Evolutionary conservation across 2,888 invertebrate genomes (phyloP).

Genomic region (Ellobium chinense): DNA sequence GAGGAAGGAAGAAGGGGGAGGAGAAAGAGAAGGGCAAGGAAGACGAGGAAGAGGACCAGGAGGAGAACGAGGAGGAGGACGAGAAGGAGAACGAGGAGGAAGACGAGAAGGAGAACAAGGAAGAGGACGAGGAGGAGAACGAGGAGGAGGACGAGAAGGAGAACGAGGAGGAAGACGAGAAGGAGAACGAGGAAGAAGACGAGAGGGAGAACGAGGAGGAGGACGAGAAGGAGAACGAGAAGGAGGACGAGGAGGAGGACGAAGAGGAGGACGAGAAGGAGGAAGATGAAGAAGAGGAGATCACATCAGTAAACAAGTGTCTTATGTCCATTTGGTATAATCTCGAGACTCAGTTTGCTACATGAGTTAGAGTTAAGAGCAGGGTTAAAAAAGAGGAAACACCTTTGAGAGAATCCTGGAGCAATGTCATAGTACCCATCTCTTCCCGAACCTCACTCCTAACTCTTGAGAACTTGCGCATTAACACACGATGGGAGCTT

Average conservation of each 20-base stretch:
- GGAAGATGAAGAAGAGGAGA: background rate
- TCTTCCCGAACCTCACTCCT: too few relatives aligned
- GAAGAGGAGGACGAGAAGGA: background rate
- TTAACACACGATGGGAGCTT: too few relatives aligned
- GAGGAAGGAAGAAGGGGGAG: background rate
- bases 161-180: background rate
- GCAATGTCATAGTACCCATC: too few relatives aligned
- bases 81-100: background rate
- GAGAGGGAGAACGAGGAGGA: background rate
- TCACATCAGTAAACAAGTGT: too few relatives aligned
- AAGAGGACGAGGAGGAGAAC: background rate
- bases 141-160: background rate
- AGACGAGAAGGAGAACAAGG: background rate
- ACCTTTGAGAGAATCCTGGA: too few relatives aligned
- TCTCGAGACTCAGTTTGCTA: too few relatives aligned
- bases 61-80: background rate
- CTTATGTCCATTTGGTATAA: too few relatives aligned
- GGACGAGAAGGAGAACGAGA: background rate
- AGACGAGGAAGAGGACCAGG: background rate
- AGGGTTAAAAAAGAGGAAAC: too few relatives aligned
- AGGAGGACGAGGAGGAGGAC: background rate
- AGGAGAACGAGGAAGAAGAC: background rate
- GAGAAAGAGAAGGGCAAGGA: conserved; percentile 10
- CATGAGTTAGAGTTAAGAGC: too few relatives aligned
- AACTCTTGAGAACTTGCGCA: too few relatives aligned